Evolutionary conservation across 2,113 vertebrate species (phyloP), one percentile per base, ranked within the genome.

Genomic region (Dipodomys merriami): DNA sequence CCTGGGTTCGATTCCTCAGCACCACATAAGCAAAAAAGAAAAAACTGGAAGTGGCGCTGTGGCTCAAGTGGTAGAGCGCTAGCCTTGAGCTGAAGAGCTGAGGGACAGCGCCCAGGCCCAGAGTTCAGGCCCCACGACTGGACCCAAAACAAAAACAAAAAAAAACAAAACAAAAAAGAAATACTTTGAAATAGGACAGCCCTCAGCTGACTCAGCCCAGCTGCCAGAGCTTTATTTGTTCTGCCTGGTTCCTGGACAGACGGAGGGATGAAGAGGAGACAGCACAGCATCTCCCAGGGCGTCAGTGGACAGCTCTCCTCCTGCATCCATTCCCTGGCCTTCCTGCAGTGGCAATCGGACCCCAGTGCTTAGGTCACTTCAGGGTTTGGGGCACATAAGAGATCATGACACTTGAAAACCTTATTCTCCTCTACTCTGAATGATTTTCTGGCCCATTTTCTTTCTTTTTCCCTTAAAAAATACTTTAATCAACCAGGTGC

Each of bases 211-310:
- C 53, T 62, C 8, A 12, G 30, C 25, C 94, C 90, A 91, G 83
- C 88, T 97, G 93, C 95, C 96, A 96, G 91, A 49, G 19, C 46
- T 95, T 92, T 65, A 49, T 67, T 94, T 97, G 91, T 83, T 93
- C 83, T 82, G 76, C 85, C 91, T 94, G 86, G 53, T 74, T 96
- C 74, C 67, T 81, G 72, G 84, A 92, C 88, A 44, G 74, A 62
- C 0, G 4, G 20, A 65, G 15, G 67, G 95, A 68, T 4, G 12
- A 18, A 83, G 81, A 93, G 62, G 91, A 95, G 57, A 76, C 83
- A 53, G 62, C 3, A 8, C 73, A 27, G 4, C 22, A 22, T 81
- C 53, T 91, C n/a, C 35, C n/a, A 69, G 77, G 80, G 64, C 35
- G 62, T 85, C 74, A 18, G 33, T 25, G 1, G 1, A 16, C 74